A percentile compares a stretch with the other conserved stretches of the same genome.
These are phyloP conservation scores for Mormyrus lacerda DNA, from an alignment of 2,113 vertebrate species.

Conservation along the genomic window DNA sequence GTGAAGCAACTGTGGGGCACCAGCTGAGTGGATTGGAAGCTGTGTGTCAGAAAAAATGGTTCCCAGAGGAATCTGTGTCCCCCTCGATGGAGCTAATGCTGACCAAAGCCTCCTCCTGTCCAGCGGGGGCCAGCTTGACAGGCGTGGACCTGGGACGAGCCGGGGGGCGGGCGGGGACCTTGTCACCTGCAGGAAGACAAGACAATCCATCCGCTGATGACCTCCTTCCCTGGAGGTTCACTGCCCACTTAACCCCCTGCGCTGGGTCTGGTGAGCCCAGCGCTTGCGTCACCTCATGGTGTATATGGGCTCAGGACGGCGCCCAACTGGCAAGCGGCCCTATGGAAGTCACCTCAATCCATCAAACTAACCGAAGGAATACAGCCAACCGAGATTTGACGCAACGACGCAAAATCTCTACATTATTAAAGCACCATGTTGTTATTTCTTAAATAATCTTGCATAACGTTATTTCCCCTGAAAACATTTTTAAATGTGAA, in stretches of 20 bases:
- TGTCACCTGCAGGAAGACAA: constrained; percentile 43
- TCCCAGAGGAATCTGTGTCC: constrained; percentile 54
- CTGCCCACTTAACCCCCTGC: background rate
- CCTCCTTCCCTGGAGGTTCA: background rate
- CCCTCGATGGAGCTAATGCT: constrained; percentile 42
- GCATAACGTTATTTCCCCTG: background rate
- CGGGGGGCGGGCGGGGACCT: background rate
- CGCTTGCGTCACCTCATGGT: background rate
- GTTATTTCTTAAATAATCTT: background rate
- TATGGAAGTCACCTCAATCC: background rate
- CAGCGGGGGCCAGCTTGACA: constrained; percentile 45
- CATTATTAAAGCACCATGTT: background rate
- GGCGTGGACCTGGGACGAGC: constrained; percentile 43
- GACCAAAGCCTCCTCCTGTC: constrained; percentile 31
- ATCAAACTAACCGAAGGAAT: background rate
- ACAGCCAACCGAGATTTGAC: background rate
- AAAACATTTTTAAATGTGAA: background rate
- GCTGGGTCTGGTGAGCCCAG: background rate
- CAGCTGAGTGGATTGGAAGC: background rate
- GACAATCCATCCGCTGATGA: background rate
- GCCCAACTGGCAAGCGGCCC: background rate
- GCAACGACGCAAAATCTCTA: background rate
- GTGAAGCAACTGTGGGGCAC: background rate
- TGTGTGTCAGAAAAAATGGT: constrained; percentile 56
- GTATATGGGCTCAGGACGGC: background rate